Conservation (phyloP, 2,888 invertebrate genomes). For the Kuschelorhynchus macadamiae region DNA sequence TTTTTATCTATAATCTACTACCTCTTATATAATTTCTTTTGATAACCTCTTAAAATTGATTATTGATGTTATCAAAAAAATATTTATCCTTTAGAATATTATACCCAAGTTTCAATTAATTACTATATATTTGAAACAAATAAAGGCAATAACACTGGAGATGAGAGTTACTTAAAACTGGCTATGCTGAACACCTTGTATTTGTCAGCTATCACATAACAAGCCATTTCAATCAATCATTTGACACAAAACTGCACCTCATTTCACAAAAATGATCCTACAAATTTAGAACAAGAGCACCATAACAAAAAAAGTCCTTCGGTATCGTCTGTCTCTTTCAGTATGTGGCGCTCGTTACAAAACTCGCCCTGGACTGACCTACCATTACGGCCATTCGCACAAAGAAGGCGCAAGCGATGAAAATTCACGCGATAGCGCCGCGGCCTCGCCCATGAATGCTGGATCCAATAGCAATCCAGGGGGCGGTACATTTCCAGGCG, state of each 20-base stretch:
- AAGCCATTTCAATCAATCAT: neutral
- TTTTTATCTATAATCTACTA: too few species aligned
- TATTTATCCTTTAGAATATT: too few species aligned
- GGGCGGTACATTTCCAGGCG: conserved; percentile 55
- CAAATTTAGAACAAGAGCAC: neutral
- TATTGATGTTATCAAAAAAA: too few species aligned
- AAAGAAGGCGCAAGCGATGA: conserved; percentile 73
- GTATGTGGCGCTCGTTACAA: conserved; percentile 97
- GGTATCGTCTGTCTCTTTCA: conserved; percentile 69
- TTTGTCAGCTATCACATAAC: neutral
- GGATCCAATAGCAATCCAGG: conserved; percentile 61
- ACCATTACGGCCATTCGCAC: conserved; percentile 96
- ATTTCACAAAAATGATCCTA: neutral
- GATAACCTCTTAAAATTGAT: too few species aligned
- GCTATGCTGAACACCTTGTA: neutral
- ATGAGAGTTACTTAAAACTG: neutral
- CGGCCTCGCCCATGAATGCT: conserved; percentile 63
- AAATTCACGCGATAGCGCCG: conserved; percentile 68
- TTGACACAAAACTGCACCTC: neutral
- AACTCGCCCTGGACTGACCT: conserved; percentile 94
- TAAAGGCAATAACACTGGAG: too few species aligned
- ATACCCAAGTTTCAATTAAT: too few species aligned
- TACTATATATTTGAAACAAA: too few species aligned
- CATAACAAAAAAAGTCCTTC: neutral
- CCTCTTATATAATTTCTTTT: too few species aligned